Evolutionary conservation across 2,797 vertebrate genomes (phyloP).

Genomic region (Brachymystax lenok): DNA sequence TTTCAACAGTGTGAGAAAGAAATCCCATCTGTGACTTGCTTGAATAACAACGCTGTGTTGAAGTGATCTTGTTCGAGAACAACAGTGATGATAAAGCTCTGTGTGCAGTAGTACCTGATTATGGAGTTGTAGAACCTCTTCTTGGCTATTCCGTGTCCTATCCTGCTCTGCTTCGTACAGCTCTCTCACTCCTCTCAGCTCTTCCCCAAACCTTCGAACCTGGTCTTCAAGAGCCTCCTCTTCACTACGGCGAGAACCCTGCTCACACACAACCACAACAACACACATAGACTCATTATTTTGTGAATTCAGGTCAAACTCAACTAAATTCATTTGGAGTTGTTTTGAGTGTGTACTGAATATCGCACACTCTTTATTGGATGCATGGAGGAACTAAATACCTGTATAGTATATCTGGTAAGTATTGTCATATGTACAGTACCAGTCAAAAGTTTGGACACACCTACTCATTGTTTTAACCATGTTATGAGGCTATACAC

Average conservation of each 20-base stretch:
- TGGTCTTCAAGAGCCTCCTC: conserved; percentile 96
- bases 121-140: conserved; percentile 89
- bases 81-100: background rate
- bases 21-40: background rate
- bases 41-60: background rate
- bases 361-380: no score
- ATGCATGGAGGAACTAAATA: no score
- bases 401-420: no score
- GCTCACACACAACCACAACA: conserved; percentile 36
- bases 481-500: no score
- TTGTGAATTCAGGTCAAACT: background rate
- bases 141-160: conserved; percentile 81
- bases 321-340: no score
- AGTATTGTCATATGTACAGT: no score
- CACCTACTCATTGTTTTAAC: no score
- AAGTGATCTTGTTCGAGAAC: background rate
- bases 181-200: conserved; percentile 86
- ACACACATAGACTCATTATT: conserved; percentile 20
- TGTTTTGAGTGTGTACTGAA: no score
- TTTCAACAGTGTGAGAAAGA: background rate
- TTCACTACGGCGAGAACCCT: conserved; percentile 90
- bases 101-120: conserved; percentile 80
- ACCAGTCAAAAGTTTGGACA: no score
- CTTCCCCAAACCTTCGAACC: conserved; percentile 89
- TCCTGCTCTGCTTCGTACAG: conserved; percentile 88